Evolutionary conservation across 1,140 invertebrate genomes (phyloP), one percentile per base, ranked within the genome.

Genomic region (Philotrypesis tridentata): DNA sequence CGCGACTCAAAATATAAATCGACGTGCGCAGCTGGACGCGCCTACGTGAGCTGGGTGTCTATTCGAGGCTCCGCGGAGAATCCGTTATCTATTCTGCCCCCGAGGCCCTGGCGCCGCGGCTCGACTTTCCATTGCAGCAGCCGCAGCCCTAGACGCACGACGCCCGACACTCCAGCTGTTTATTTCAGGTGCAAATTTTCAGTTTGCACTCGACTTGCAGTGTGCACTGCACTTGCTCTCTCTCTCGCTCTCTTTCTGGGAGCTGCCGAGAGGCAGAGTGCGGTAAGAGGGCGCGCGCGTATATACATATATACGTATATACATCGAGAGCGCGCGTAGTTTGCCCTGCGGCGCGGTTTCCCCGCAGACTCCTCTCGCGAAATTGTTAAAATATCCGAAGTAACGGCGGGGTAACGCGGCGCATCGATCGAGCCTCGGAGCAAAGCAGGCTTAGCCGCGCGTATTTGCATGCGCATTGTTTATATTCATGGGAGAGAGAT

Each of bases 1-100:
- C n/a, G 67, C 67, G 33, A 48, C 21, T n/a, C 48, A 55, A 80
- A 73, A 80, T 80, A 79, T 79, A 79, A 79, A 79, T 79, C 78
- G 78, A 27, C 48, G 48, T 17, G 48, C 40, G 55, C 25, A 75
- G 55, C 73, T 60, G 73, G 74, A 12, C 61, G 31, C 60, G 9
- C n/a, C 67, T 73, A 73, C 78, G 78, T 80, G 78, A 80, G 68
- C 23, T 73, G 78, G 70, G 25, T 61, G 63, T n/a, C n/a, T 37
- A 48, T 77, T 67, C 25, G 29, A 27, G 25, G 7, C 0, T 68
- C 1, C 14, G 27, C n/a, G 40, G 1, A 0, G 55, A 25, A 40
- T 40, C 68, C 25, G 21, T 31, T 60, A 43, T n/a, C 48, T 67
- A 33, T 21, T 2, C 29, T 17, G 67, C 6, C 6, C 21, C 23